Percentiles rank a stretch among this genome's conserved stretches.
These are phyloP conservation scores for Herpailurus yagouaroundi DNA, from an alignment of 2,113 vertebrate genomes.

Conservation along the genomic window DNA sequence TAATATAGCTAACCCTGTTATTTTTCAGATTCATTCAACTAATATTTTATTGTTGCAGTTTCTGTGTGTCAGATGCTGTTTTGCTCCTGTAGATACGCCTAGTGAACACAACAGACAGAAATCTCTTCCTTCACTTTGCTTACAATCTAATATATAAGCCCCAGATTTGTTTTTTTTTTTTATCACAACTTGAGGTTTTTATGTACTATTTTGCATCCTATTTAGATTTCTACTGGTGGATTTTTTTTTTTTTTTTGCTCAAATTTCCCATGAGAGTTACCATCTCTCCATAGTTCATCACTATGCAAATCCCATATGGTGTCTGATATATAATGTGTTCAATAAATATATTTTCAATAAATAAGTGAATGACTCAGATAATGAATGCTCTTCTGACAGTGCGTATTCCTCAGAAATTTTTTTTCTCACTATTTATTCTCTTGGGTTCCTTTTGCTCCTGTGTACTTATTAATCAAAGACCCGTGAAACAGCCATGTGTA, in stretches of 20 bases:
- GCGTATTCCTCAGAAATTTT: neutral
- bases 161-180: neutral
- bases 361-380: neutral
- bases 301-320: neutral
- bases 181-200: neutral
- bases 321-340: neutral
- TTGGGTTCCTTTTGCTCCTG: neutral
- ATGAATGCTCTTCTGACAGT: neutral
- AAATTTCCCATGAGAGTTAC: neutral
- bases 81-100: neutral
- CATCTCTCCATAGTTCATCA: neutral
- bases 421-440: neutral
- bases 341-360: neutral
- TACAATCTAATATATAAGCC: neutral
- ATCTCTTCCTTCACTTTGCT: neutral
- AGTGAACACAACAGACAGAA: neutral
- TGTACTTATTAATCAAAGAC: conserved; percentile 21
- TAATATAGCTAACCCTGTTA: neutral
- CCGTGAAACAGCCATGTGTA: neutral
- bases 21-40: neutral
- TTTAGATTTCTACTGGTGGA: neutral
- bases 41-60: neutral
- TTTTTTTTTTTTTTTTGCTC: neutral
- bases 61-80: neutral
- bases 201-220: neutral